These are phyloP conservation scores for Parnassius glacialis DNA, from an alignment of 2,888 invertebrate species.

Conservation along the genomic window DNA sequence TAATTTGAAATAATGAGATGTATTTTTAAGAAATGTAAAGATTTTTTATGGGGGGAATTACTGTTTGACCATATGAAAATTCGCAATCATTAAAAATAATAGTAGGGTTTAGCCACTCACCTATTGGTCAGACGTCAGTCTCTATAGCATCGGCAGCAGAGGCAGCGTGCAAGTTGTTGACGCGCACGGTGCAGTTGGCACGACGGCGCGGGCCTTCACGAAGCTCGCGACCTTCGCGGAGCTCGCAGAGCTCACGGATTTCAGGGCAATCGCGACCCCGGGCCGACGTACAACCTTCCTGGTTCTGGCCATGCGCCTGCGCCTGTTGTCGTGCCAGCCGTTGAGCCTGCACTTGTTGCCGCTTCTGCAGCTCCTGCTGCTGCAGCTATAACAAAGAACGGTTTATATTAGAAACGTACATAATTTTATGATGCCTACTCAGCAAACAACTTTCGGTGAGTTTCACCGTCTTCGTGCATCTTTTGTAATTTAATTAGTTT, in stretches of 20 bases:
- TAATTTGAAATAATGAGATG: no score
- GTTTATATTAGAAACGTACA: no score
- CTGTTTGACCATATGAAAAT: neutral
- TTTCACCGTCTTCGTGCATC: no score
- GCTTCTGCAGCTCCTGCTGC: constrained; percentile 60
- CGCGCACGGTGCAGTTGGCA: constrained; percentile 66
- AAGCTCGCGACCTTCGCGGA: constrained; percentile 31
- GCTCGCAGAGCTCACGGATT: constrained; percentile 47
- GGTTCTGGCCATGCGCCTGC: constrained; percentile 29
- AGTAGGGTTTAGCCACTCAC: constrained; percentile 68
- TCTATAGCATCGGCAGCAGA: constrained; percentile 90
- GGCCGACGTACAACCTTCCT: constrained; percentile 31
- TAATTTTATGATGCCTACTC: no score
- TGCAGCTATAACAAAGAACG: constrained; percentile 45
- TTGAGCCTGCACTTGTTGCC: constrained; percentile 45
- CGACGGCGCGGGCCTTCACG: constrained; percentile 48
- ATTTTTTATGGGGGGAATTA: neutral
- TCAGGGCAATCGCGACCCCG: constrained; percentile 53
- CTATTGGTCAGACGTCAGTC: constrained; percentile 97
- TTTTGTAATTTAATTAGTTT: no score
- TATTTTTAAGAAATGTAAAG: no score
- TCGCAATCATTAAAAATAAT: neutral
- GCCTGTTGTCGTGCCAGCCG: constrained; percentile 32
- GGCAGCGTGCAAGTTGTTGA: constrained; percentile 82
- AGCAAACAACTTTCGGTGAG: no score